These are phyloP conservation scores for Crypturellus tataupa DNA, from an alignment of 2,797 vertebrate genomes.

Conservation along the genomic window DNA sequence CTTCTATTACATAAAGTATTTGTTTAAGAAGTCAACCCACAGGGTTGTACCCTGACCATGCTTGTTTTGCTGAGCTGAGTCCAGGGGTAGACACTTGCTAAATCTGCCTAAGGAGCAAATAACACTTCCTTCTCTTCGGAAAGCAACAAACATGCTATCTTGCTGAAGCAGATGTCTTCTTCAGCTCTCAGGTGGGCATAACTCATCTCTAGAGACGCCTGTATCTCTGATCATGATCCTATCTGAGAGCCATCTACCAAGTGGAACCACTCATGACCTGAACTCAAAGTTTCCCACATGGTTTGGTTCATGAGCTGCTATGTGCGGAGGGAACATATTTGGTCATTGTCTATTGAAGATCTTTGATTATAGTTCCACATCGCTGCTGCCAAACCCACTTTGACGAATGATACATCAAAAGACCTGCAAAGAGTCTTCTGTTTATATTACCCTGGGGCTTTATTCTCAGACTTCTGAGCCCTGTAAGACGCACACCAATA, in stretches of 20 bases:
- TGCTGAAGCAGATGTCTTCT: no score
- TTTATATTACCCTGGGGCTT: neutral
- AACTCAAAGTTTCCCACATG: neutral
- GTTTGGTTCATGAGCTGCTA: neutral
- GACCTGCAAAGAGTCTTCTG: neutral
- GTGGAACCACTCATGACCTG: neutral
- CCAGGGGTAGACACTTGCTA: neutral
- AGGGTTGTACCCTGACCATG: neutral
- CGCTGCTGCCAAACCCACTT: neutral
- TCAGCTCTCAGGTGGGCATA: no score
- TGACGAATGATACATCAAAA: neutral
- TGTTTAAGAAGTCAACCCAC: neutral
- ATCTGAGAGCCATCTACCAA: neutral
- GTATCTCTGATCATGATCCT: neutral
- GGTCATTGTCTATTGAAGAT: neutral
- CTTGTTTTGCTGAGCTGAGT: neutral
- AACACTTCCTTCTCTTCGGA: neutral
- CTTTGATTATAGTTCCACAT: neutral
- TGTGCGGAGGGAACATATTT: neutral
- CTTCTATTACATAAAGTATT: neutral
- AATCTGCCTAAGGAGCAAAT: neutral
- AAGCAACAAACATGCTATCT: neutral
- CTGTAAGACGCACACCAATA: neutral
- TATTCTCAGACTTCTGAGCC: neutral
- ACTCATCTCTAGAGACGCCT: no score